A percentile compares a stretch with the other conserved stretches of the same genome.
Conservation (phyloP, 2,888 invertebrate species). For the Volucella inanis region DNA sequence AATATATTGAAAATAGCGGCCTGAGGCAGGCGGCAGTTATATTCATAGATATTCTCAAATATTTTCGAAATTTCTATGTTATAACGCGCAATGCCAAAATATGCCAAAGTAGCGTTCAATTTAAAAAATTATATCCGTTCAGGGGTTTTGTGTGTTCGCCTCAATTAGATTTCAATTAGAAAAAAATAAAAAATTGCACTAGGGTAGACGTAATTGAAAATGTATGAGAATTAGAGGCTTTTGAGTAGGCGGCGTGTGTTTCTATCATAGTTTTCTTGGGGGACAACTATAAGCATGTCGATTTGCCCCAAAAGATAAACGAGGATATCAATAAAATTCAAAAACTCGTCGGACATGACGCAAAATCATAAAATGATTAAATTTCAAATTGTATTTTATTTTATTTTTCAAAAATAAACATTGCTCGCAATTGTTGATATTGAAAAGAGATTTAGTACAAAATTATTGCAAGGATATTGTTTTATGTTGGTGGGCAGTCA, state of each 20-base stretch:
- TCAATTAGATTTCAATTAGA: conserved; percentile 63
- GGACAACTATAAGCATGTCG: neutral
- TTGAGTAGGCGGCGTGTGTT: conserved; percentile 2
- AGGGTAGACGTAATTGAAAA: conserved; percentile 28
- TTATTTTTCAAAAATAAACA: no score
- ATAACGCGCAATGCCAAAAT: conserved; percentile 25
- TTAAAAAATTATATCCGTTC: conserved; percentile 56
- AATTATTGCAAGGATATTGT: no score
- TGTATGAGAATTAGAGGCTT: neutral
- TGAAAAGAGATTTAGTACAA: no score
- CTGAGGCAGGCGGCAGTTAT: neutral
- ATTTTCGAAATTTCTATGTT: conserved; percentile 32
- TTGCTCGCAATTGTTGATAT: no score
- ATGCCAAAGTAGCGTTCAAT: conserved; percentile 8
- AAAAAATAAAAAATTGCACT: conserved; percentile 2
- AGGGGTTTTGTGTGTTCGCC: conserved; percentile 32
- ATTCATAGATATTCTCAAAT: conserved; percentile 1
- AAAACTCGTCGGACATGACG: conserved; percentile 50
- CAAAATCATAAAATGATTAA: conserved; percentile 49
- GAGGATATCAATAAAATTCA: conserved; percentile 42
- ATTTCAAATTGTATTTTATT: conserved; percentile 7
- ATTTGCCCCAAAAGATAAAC: neutral
- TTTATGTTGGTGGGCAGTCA: no score
- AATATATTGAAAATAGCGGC: conserved; percentile 2
- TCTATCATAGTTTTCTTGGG: neutral